Evolutionary conservation across 2,797 vertebrate species (phyloP), one percentile per base, ranked within the genome.

Genomic region (Euthynnus affinis): DNA sequence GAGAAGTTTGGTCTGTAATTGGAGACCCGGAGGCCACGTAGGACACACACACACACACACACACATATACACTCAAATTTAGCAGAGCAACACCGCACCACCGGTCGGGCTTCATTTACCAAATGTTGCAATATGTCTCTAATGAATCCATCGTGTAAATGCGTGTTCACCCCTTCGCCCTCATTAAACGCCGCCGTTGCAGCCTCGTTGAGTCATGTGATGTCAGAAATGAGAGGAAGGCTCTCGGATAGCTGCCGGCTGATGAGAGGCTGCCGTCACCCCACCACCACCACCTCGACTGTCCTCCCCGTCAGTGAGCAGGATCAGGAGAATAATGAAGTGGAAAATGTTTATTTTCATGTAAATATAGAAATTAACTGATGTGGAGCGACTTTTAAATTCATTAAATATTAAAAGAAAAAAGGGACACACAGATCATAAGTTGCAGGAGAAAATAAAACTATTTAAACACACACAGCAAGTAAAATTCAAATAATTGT

Each of bases 1-100:
- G 81, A 89, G 88, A 76, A 70, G 71, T 49, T 83, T 52, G 80
- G 63, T 78, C 76, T 85, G 64, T 90, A 90, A 91, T 89, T 91
- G 87, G 81, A 88, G 75, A 86, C 90, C 70, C 65, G 74, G 74
- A 48, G 73, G 84, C 69, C 72, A 63, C 8, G 3, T 57, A 44
- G 70, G 68, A 71, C 67, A 73, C 46, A 71, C 70, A 63, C 76
- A 55, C 64, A 73, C 65, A 56, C 52, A 75, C 69, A 44, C 46
- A 37, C n/a, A n/a, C n/a, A n/a, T n/a, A n/a, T n/a, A n/a, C n/a
- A 71, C 76, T 71, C 65, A 29, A 9, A 57, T 23, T 62, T 60
- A 27, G 23, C 79, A 25, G 59, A 40, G 37, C 57, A 23, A 6
- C 9, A 3, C 29, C 51, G 74, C 55, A 18, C 62, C 55, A 18